Evolutionary conservation across 2,113 vertebrate species (phyloP).

Genomic region (Tupaia tana): DNA sequence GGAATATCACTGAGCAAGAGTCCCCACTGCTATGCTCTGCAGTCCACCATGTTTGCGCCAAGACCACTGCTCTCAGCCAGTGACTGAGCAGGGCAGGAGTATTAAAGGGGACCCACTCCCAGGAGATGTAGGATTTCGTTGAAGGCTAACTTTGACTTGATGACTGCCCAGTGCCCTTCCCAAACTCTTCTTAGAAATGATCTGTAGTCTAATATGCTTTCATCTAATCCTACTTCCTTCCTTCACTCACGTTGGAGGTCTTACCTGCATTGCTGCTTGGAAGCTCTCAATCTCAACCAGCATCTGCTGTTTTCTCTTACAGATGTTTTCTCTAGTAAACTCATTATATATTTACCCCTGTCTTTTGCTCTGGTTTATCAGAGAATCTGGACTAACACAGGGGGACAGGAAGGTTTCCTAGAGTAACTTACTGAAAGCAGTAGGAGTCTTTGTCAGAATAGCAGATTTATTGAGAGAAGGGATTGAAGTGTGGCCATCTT

Average conservation of each 20-base stretch:
- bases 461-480: background rate
- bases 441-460: no score
- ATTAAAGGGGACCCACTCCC: background rate
- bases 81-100: background rate
- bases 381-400: background rate
- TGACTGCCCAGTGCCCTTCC: background rate
- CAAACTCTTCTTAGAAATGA: background rate
- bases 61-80: background rate
- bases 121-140: background rate
- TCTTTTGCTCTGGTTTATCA: background rate
- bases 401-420: background rate
- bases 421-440: background rate
- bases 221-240: background rate
- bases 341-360: background rate
- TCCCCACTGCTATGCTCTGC: no score
- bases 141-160: background rate
- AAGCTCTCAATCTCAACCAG: background rate
- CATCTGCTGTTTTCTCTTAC: background rate
- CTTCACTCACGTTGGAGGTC: background rate
- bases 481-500: no score
- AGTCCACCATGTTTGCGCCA: background rate
- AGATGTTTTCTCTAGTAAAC: background rate
- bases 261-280: background rate
- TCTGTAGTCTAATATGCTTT: no score
- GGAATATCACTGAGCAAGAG: fast-evolving